A percentile compares a stretch with the other conserved stretches of the same genome.
Conservation (phyloP, 2,888 invertebrate species). For the Sphaerophoria taeniata region DNA sequence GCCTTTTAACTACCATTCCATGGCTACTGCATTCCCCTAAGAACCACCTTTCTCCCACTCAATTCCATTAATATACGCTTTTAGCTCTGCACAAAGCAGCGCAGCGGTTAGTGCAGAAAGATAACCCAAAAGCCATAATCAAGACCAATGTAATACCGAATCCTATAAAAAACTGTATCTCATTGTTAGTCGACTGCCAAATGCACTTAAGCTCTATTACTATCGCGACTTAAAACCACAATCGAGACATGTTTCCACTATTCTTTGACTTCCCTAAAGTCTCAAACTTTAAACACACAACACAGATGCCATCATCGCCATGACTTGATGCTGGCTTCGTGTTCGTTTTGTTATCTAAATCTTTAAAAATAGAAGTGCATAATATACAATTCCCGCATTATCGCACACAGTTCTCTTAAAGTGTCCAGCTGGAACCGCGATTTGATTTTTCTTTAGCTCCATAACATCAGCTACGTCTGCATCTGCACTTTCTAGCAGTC, state of each 20-base stretch:
- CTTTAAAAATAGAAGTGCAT: conserved; percentile 41
- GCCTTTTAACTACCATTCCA: background rate
- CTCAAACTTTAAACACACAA: conserved; percentile 24
- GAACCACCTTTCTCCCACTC: conserved; percentile 9
- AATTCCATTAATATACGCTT: conserved; percentile 5
- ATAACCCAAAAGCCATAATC: conserved; percentile 4
- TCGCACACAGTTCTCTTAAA: conserved; percentile 46
- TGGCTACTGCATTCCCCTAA: conserved; percentile 1
- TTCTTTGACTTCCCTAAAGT: background rate
- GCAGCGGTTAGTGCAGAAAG: background rate
- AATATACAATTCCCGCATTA: conserved; percentile 62
- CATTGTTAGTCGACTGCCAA: conserved; percentile 56
- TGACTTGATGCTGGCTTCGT: background rate
- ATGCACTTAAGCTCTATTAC: conserved; percentile 69
- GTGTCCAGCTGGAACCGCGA: conserved; percentile 7
- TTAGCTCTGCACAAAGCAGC: background rate
- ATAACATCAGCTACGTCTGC: background rate
- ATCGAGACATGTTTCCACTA: conserved; percentile 58
- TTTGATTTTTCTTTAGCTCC: conserved; percentile 23
- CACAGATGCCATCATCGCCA: too few species aligned
- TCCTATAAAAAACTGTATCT: conserved; percentile 64
- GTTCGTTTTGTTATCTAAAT: background rate
- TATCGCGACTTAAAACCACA: conserved; percentile 62
- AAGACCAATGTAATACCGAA: background rate
- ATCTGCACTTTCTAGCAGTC: background rate